phyloP scores from a whole-genome alignment of 2,113 vertebrate genomes.

The Xerus inauris region DNA sequence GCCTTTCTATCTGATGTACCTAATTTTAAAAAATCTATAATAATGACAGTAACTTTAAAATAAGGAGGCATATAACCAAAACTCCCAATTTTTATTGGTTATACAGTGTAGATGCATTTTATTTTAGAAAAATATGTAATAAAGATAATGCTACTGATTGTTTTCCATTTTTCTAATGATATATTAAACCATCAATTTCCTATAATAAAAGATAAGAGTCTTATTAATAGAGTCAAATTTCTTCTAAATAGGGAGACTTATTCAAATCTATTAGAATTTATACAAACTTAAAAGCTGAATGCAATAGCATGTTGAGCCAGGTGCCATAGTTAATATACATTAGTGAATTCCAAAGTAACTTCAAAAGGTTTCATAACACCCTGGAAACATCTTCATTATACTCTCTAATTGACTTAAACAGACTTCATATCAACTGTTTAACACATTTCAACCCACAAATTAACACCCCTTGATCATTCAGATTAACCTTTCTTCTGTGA shows the following conservation, averaged over 20 bases:
- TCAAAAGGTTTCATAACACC: constrained; percentile 80
- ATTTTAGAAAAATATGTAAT: constrained; percentile 50
- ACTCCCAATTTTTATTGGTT: neutral
- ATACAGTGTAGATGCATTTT: constrained; percentile 12
- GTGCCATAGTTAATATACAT: neutral
- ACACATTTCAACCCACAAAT: constrained; percentile 86
- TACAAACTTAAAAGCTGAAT: neutral
- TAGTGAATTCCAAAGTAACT: constrained; percentile 73
- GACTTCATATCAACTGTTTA: constrained; percentile 85
- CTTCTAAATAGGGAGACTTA: neutral
- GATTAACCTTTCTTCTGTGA: constrained; percentile 82
- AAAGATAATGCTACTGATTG: neutral
- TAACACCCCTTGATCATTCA: constrained; percentile 84
- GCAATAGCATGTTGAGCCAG: constrained; percentile 6
- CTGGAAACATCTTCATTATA: constrained; percentile 84
- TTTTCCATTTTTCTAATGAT: constrained; percentile 44
- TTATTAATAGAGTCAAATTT: constrained; percentile 36
- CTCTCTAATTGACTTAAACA: constrained; percentile 86
- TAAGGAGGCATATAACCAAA: constrained; percentile 15
- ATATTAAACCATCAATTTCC: constrained; percentile 22
- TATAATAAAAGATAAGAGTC: neutral
- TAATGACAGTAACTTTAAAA: constrained; percentile 40
- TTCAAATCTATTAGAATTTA: constrained; percentile 30
- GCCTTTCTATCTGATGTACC: neutral
- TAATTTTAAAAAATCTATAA: neutral